phyloP scores from a whole-genome alignment of 2,797 vertebrate species.

The Urophycis tenuis region DNA sequence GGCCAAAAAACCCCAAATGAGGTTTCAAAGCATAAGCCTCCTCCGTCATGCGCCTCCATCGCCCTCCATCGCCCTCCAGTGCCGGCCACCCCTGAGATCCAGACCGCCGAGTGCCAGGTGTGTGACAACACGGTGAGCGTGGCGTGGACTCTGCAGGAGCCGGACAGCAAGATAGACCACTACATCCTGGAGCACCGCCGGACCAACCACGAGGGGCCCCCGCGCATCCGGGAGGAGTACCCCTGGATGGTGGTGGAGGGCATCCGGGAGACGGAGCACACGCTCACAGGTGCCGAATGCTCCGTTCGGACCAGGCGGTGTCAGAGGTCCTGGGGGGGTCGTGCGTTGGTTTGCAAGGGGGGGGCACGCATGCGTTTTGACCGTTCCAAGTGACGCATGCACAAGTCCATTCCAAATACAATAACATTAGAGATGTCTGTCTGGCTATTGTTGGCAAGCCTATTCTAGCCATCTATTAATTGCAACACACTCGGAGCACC shows the following conservation, averaged over 20 bases:
- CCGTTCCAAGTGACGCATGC: too few species aligned
- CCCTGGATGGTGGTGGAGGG: constrained; percentile 97
- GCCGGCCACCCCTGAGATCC: constrained; percentile 85
- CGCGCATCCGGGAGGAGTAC: constrained; percentile 86
- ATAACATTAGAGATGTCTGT: too few species aligned
- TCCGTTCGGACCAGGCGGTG: not conserved
- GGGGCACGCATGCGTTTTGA: too few species aligned
- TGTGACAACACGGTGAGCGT: constrained; percentile 85
- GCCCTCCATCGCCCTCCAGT: constrained; percentile 66
- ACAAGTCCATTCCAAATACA: too few species aligned
- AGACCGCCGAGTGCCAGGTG: constrained; percentile 81
- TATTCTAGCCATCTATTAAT: too few species aligned
- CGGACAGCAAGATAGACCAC: constrained; percentile 89
- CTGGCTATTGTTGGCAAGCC: too few species aligned
- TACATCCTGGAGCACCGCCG: constrained; percentile 85
- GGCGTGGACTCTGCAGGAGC: constrained; percentile 79
- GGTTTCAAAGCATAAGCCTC: not conserved
- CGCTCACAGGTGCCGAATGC: constrained; percentile 69
- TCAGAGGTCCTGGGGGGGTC: too few species aligned
- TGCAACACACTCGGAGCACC: too few species aligned
- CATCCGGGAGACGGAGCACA: constrained; percentile 79
- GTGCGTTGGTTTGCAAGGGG: too few species aligned
- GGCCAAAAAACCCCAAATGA: not conserved
- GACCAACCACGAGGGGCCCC: constrained; percentile 88
- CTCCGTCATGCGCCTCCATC: not conserved